Evolutionary conservation across 1,140 invertebrate genomes (phyloP).

Genomic region (Lanistes nyassanus): DNA sequence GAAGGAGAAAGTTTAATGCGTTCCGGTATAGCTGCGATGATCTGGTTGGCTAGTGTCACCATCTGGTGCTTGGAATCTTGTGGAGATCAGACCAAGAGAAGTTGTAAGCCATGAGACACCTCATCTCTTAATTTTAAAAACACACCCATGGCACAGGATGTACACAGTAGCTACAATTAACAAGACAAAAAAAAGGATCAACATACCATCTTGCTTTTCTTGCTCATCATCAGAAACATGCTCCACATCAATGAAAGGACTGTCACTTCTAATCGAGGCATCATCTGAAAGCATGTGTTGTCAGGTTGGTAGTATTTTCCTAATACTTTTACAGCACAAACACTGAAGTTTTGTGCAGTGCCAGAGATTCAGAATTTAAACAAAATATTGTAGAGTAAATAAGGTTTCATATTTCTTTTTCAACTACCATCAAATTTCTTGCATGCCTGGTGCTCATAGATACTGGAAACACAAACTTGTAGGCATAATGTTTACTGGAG

Average conservation of each 20-base stretch:
- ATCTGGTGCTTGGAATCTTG: slow-evolving; percentile 87
- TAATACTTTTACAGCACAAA: background rate
- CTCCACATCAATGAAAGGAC: slow-evolving; percentile 82
- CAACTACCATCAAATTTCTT: too few relatives aligned
- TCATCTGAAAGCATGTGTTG: slow-evolving; percentile 46
- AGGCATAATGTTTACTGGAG: too few relatives aligned
- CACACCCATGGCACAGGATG: background rate
- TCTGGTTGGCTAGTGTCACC: slow-evolving; percentile 94
- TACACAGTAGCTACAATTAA: background rate
- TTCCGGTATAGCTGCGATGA: slow-evolving; percentile 96
- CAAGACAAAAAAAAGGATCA: background rate
- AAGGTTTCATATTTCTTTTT: too few relatives aligned
- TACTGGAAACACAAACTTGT: too few relatives aligned
- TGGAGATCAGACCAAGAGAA: slow-evolving; percentile 30
- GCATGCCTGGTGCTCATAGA: too few relatives aligned
- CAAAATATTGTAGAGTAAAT: background rate
- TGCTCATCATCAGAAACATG: slow-evolving; percentile 74
- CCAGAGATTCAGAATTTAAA: background rate
- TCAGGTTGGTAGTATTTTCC: background rate
- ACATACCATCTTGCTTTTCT: slow-evolving; percentile 22
- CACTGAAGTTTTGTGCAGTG: background rate
- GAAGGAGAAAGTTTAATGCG: slow-evolving; percentile 79
- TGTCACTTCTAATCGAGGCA: slow-evolving; percentile 47
- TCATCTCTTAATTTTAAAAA: background rate
- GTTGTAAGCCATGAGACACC: background rate